A percentile compares a stretch with the other conserved stretches of the same genome.
Conservation (phyloP, 2,888 invertebrate species). For the Chrysina gloriosa region DNA sequence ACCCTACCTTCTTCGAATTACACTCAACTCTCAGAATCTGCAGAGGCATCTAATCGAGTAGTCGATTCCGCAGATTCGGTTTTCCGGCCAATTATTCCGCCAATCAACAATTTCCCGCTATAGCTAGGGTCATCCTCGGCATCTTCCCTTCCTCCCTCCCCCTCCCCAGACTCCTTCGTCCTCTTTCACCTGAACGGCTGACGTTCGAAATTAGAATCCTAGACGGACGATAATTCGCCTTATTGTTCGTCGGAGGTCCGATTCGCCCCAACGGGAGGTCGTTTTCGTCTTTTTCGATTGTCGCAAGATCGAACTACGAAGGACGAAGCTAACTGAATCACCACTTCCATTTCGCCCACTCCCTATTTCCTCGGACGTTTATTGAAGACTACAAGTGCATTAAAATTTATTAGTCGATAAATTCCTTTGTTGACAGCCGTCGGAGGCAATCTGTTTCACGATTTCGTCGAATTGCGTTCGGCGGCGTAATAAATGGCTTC, state of each 20-base stretch:
- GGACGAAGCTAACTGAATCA: background rate
- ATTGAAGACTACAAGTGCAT: conserved; percentile 30
- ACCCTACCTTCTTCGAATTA: no score
- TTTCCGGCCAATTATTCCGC: background rate
- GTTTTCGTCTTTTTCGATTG: no score
- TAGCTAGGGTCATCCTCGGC: background rate
- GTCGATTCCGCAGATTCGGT: conserved; percentile 4
- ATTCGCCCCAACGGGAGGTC: no score
- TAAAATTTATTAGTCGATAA: conserved; percentile 26
- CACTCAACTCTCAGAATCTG: no score
- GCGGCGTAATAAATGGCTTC: conserved; percentile 12
- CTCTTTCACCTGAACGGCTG: no score
- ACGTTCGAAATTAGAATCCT: no score
- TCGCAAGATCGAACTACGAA: no score
- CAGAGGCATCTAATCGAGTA: conserved; percentile 6
- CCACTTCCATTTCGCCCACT: no score
- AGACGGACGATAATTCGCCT: no score
- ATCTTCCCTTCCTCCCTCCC: background rate
- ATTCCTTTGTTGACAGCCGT: conserved; percentile 19
- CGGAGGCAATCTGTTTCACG: background rate
- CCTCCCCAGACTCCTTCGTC: no score
- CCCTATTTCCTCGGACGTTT: background rate
- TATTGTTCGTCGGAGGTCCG: no score
- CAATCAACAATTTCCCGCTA: background rate
- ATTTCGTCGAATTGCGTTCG: background rate